A percentile compares a stretch with the other conserved stretches of the same genome.
Conservation (phyloP, 53 echinoderm and acorn worm genomes). For the Mesocentrotus franciscanus region DNA sequence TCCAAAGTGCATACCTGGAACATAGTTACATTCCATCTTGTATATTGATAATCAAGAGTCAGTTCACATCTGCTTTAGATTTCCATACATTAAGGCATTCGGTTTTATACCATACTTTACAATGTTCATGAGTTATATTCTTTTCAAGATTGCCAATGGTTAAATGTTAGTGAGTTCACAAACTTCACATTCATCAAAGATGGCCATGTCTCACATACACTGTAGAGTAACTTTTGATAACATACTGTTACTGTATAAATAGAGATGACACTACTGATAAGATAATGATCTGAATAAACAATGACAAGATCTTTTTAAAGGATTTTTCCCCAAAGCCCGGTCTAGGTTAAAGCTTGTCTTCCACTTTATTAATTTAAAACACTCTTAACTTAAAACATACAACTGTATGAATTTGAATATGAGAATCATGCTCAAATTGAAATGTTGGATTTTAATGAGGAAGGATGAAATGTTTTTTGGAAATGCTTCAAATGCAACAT, state of each 20-base stretch:
- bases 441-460: too few species aligned
- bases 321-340: not conserved
- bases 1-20: too few species aligned
- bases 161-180: not conserved
- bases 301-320: not conserved
- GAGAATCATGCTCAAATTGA: too few species aligned
- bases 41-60: not conserved
- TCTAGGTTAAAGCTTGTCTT: not conserved
- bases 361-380: not conserved
- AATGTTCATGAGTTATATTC: not conserved
- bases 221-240: not conserved
- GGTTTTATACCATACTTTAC: not conserved
- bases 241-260: not conserved
- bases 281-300: not conserved
- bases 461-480: not conserved
- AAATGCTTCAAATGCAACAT: not conserved
- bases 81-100: not conserved
- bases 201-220: not conserved
- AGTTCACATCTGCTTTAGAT: constrained; percentile 1
- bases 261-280: not conserved
- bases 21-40: not conserved
- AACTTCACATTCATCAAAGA: not conserved
- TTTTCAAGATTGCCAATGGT: too few species aligned
- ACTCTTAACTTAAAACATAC: too few species aligned
- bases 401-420: too few species aligned